phyloP scores from a whole-genome alignment of 2,113 vertebrate species.

The Pomatorhinus ruficollis region DNA sequence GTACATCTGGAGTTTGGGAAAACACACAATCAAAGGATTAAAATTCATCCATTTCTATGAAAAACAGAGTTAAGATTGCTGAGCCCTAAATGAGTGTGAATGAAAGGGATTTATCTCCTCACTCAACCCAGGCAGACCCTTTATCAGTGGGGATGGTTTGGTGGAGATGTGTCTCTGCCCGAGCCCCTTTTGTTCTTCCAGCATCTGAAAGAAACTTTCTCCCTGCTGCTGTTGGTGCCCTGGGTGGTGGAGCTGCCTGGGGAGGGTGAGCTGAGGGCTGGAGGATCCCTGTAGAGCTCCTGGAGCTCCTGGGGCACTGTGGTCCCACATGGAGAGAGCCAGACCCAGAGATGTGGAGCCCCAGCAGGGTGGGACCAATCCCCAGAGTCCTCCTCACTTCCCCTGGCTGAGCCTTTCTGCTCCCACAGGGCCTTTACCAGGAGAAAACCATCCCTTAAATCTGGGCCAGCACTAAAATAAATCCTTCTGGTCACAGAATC shows the following conservation, averaged over 20 bases:
- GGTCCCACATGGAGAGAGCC: background rate
- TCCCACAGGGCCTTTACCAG: background rate
- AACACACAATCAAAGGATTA: conserved; percentile 50
- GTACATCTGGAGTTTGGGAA: background rate
- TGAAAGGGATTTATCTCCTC: conserved; percentile 29
- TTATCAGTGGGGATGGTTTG: background rate
- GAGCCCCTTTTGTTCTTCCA: background rate
- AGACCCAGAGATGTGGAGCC: background rate
- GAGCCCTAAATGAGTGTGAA: background rate
- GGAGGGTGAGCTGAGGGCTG: background rate
- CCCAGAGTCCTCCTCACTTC: too few relatives aligned
- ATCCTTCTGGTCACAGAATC: background rate
- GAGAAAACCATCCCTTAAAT: background rate
- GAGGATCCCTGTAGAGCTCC: background rate
- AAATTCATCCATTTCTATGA: conserved; percentile 26
- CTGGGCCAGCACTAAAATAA: background rate
- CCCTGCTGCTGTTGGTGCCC: background rate
- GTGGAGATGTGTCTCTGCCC: background rate
- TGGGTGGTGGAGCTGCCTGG: background rate
- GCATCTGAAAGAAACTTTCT: background rate
- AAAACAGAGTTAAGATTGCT: background rate
- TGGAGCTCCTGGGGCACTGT: fast-evolving
- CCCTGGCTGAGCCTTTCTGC: background rate
- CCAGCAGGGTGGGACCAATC: background rate
- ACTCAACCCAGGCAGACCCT: background rate